Evolutionary conservation across 2,888 invertebrate genomes (phyloP), one percentile per base, ranked within the genome.

Genomic region (Xanthorhoe spadicearia): DNA sequence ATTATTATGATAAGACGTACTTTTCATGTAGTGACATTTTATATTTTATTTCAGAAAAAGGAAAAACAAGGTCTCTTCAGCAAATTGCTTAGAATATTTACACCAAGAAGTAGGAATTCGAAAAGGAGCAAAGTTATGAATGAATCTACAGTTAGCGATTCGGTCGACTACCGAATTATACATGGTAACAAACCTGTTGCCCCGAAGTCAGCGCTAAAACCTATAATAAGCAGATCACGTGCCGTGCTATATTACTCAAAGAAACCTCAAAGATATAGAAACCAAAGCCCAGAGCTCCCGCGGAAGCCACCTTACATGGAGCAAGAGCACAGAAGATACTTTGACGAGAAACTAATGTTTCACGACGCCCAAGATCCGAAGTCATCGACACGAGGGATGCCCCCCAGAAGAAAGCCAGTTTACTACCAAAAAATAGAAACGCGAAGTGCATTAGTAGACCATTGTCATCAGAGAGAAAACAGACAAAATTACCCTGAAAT

Each of bases 21-120:
- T 13, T 13, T 43, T 38, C 9, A 38, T 13, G 5, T 13, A 7
- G 9, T 13, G 9, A 10, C 13, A 38, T 38, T 35, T 38, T 10
- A 10, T 38, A 3, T 13, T 72, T 60, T 54, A 28, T 56, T 72
- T 60, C 71, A 77, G 74, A 68, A 69, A 66, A 68, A 74, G 35
- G 71, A 78, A 68, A 83, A 84, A 65, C 74, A 69, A 8, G 78
- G 86, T 13, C 53, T 90, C 3, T 77, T 91, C n/a, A 77, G 79
- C 23, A 89, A 87, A 72, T 82, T 91, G 80, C 74, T 89, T 6
- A 79, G 83, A 43, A 82, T 86, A 8, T 87, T 90, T 61, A 84
- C 83, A 28, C 71, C 76, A 6, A 85, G 76, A 64, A 78, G 76
- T 32, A 76, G 71, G 49, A 75, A 59, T 53, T 70, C 56, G 35